Conservation (phyloP, 2,113 vertebrate genomes). For the Coregonus clupeaformis region DNA sequence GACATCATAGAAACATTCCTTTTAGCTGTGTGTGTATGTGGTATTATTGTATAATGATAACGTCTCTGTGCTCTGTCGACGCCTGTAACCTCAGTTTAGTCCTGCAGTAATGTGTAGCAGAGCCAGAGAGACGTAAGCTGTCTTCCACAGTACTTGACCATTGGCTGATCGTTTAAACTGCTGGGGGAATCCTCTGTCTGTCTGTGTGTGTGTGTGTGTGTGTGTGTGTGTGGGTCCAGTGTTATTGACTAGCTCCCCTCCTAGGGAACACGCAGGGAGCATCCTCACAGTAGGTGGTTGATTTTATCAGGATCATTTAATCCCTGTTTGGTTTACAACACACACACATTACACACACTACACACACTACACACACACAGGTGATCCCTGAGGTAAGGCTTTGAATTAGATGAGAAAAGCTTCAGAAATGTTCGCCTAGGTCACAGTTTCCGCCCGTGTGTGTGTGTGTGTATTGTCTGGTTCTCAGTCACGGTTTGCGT, state of each 20-base stretch:
- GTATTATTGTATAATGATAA: too few species aligned
- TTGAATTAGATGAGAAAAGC: background rate
- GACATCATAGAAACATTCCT: background rate
- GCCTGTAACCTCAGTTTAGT: too few species aligned
- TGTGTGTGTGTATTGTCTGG: constrained; percentile 2
- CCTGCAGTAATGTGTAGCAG: background rate
- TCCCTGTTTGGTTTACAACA: background rate
- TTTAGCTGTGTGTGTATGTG: too few species aligned
- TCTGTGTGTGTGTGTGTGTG: background rate
- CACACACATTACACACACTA: background rate
- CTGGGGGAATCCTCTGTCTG: background rate
- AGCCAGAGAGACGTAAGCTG: background rate
- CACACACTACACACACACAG: background rate
- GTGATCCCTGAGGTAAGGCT: constrained; percentile 5
- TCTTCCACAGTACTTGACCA: background rate
- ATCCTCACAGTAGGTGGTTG: background rate
- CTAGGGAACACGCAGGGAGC: background rate
- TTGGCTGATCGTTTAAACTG: background rate
- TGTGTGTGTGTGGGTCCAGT: background rate
- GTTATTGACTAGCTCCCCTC: background rate
- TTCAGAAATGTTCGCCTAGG: background rate
- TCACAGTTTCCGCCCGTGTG: background rate
- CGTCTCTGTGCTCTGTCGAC: too few species aligned
- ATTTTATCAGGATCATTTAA: background rate
- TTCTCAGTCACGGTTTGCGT: constrained; percentile 3